Percentiles rank a stretch among this genome's conserved stretches.
phyloP scores from a whole-genome alignment of 2,888 invertebrate species.

The Oligia strigilis region DNA sequence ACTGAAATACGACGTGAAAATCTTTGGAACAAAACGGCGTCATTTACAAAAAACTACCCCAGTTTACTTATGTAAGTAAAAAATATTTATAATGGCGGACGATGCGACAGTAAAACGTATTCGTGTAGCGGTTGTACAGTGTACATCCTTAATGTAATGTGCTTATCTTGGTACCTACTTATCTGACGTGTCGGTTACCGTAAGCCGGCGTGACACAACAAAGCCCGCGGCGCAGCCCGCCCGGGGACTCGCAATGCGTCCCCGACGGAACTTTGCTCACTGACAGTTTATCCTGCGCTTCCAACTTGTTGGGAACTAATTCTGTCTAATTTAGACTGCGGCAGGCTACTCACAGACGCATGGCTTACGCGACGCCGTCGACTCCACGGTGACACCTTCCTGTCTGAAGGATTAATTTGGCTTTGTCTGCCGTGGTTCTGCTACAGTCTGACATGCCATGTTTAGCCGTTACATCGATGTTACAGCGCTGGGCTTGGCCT shows the following conservation, averaged over 20 bases:
- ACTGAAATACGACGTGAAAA: conserved; percentile 18
- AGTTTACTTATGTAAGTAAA: conserved; percentile 32
- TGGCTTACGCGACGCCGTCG: conserved; percentile 68
- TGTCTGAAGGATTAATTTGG: conserved; percentile 78
- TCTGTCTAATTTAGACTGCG: conserved; percentile 79
- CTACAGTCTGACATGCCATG: conserved; percentile 67
- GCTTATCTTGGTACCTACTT: conserved; percentile 65
- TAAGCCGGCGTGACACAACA: conserved; percentile 68
- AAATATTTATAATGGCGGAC: conserved; percentile 43
- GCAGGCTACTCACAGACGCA: conserved; percentile 68
- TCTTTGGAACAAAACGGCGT: conserved; percentile 24
- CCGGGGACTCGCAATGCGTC: conserved; percentile 65
- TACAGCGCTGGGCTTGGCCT: conserved; percentile 16
- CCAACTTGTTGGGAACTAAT: conserved; percentile 81
- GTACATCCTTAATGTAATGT: conserved; percentile 57
- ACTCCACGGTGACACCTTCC: conserved; percentile 72
- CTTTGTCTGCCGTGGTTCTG: conserved; percentile 73
- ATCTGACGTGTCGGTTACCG: conserved; percentile 67
- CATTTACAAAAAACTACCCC: conserved; percentile 44
- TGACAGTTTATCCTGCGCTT: conserved; percentile 76
- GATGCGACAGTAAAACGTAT: conserved; percentile 39
- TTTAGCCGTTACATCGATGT: conserved; percentile 56
- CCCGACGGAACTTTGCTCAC: conserved; percentile 70
- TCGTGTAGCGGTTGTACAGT: conserved; percentile 31
- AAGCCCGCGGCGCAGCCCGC: conserved; percentile 62